Percentiles rank a stretch among this genome's conserved stretches.
Conservation (phyloP, 2,888 invertebrate species). For the Strigamia transsilvanica region DNA sequence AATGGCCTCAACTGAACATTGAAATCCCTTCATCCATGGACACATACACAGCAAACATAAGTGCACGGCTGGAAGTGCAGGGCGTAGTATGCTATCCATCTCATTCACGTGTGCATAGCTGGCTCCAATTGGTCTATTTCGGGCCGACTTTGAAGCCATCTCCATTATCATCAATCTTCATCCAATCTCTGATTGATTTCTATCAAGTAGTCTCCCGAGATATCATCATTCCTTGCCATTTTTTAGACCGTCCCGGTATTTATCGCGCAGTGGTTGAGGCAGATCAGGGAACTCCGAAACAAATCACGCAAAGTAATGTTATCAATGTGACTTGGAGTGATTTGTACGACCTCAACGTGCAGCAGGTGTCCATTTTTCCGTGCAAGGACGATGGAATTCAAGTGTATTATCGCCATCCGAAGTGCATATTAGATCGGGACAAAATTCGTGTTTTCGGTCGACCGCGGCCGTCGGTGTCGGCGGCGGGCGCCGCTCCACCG, state of each 20-base stretch:
- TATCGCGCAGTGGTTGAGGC: slow-evolving; percentile 38
- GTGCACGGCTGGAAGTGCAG: slow-evolving; percentile 42
- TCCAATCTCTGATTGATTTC: slow-evolving; percentile 46
- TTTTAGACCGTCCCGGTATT: slow-evolving; percentile 51
- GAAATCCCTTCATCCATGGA: slow-evolving; percentile 50
- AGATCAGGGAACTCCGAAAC: slow-evolving; percentile 26
- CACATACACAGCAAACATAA: slow-evolving; percentile 52
- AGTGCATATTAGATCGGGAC: slow-evolving; percentile 58
- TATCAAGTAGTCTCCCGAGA: slow-evolving; percentile 51
- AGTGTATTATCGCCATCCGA: slow-evolving; percentile 58
- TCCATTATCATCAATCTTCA: slow-evolving; percentile 1
- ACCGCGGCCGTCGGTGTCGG: slow-evolving; percentile 54
- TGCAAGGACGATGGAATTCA: slow-evolving; percentile 56
- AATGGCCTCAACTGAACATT: slow-evolving; percentile 46
- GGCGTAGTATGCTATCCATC: slow-evolving; percentile 51
- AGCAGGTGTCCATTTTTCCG: slow-evolving; percentile 53
- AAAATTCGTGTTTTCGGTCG: slow-evolving; percentile 58
- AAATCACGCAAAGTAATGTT: slow-evolving; percentile 50
- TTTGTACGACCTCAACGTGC: slow-evolving; percentile 43
- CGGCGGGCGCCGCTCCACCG: slow-evolving; percentile 20
- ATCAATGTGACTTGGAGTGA: slow-evolving; percentile 53
- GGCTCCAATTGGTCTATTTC: slow-evolving; percentile 51
- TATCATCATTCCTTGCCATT: slow-evolving; percentile 7
- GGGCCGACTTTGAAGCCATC: background rate
- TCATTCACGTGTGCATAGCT: slow-evolving; percentile 14